Evolutionary conservation across 2,113 vertebrate species (phyloP), one percentile per base, ranked within the genome.

Genomic region (Tychaedon coryphoeus): DNA sequence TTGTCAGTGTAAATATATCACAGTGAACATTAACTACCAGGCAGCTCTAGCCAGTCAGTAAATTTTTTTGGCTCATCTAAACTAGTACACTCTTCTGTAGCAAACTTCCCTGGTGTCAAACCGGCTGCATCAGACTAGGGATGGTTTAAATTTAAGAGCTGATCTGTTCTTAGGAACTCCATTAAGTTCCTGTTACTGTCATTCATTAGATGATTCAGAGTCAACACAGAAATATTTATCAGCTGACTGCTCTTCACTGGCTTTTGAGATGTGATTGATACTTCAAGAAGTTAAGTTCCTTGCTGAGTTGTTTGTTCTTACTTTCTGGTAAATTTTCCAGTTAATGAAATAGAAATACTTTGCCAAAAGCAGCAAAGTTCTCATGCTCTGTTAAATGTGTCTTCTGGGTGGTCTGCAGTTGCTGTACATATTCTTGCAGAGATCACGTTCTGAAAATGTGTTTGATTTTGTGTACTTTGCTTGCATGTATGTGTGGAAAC

Each of bases 351-450:
- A 87, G 40, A 76, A 91, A 75, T 90, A 56, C 61, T 86, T 96
- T 73, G 78, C 82, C 88, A 83, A 90, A 93, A 94, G 72, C 60
- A 91, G 69, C 50, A 64, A 93, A 92, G 78, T 92, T 45, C 77
- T 89, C 71, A 42, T 91, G 43, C 85, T 91, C 86, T 93, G 67
- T 92, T 91, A 61, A 80, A 15, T 87, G 51, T 90, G 53, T 96
- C 78, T 89, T 14, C 81, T 92, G 90, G 65, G 80, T 96, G 93
- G 88, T 95, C 76, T 91, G 89, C 70, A 77, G 67, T 93, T 89
- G 91, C 87, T 97, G 94, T 97, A 93, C 80, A 92, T 96, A 94
- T 81, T 96, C 88, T 96, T 92, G 88, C 79, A 89, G 78, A 85
- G 80, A 60, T 95, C 92, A 77, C 2, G 2, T 93, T 93, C 85